Conservation (phyloP, 2,113 vertebrate genomes). For the Ptilonorhynchus violaceus region DNA sequence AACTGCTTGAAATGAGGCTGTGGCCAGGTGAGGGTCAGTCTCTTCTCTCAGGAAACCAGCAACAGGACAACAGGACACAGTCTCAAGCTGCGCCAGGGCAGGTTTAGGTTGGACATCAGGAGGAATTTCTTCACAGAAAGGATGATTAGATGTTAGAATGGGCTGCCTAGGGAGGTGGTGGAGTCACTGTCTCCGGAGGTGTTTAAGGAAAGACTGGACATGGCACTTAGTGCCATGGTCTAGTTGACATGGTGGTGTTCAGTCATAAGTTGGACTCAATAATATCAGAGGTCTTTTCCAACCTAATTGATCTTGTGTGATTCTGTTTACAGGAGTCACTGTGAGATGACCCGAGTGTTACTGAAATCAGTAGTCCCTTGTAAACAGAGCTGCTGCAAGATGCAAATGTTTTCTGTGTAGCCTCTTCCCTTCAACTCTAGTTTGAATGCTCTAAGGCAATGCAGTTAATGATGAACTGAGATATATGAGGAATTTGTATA, state of each 20-base stretch:
- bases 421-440: not conserved
- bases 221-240: too few relatives aligned
- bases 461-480: not conserved
- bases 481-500: not conserved
- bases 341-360: accelerated
- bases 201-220: not conserved
- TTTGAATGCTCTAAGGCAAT: not conserved
- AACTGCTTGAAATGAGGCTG: not conserved
- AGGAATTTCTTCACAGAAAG: not conserved
- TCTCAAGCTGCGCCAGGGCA: not conserved
- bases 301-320: not conserved
- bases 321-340: not conserved
- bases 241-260: not conserved
- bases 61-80: not conserved
- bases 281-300: not conserved
- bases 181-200: not conserved
- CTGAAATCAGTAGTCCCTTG: not conserved
- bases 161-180: not conserved
- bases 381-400: not conserved
- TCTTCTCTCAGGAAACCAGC: not conserved
- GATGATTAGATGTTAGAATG: not conserved
- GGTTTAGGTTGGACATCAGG: not conserved
- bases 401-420: not conserved
- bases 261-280: not conserved
- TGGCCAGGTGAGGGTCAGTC: not conserved